A percentile compares a stretch with the other conserved stretches of the same genome.
Evolutionary conservation across 2,113 vertebrate species (phyloP).

Genomic region (Pollachius pollachius): DNA sequence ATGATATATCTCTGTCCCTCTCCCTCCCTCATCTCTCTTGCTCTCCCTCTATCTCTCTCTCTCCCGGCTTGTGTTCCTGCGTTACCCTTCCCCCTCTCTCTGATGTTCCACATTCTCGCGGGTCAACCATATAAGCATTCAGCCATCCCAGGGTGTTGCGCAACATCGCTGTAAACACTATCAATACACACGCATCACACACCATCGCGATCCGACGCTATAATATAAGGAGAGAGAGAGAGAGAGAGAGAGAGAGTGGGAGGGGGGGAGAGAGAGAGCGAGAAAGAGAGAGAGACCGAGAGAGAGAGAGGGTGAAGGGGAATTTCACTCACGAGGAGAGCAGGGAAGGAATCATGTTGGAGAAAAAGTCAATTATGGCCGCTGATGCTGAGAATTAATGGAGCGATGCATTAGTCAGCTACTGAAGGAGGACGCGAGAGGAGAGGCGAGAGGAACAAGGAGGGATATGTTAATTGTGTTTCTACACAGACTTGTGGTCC

Average conservation of each 20-base stretch:
- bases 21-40: not conserved
- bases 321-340: too few species aligned
- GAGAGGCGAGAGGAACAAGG: conserved; percentile 13
- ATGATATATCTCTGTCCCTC: conserved; percentile 1
- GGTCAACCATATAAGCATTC: too few species aligned
- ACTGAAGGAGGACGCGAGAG: not conserved
- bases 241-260: too few species aligned
- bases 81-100: not conserved
- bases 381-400: conserved; percentile 76
- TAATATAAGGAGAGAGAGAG: too few species aligned
- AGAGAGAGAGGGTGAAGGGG: too few species aligned
- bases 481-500: conserved; percentile 68
- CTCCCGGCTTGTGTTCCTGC: not conserved
- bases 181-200: too few species aligned
- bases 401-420: conserved; percentile 74
- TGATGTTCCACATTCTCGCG: too few species aligned
- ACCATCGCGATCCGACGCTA: too few species aligned
- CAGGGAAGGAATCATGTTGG: conserved; percentile 61
- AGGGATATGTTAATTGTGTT: conserved; percentile 72
- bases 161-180: too few species aligned
- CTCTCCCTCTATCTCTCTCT: conserved; percentile 14
- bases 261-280: too few species aligned
- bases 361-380: conserved; percentile 79
- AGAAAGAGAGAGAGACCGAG: too few species aligned
- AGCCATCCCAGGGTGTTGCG: too few species aligned